Conservation (phyloP, 2,888 invertebrate genomes). For the Mythimna impura region DNA sequence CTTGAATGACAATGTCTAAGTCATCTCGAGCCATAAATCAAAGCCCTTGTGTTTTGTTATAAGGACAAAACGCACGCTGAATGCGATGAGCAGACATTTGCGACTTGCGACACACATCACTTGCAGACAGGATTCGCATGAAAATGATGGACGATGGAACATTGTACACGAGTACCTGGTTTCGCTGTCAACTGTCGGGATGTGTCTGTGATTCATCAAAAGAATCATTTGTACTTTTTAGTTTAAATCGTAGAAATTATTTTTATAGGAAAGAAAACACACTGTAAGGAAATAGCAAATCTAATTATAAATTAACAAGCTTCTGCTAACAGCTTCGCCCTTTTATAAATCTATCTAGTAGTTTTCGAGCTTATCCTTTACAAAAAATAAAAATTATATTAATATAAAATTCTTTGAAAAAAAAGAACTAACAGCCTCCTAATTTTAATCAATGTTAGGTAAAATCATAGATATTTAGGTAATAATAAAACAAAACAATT, state of each 20-base stretch:
- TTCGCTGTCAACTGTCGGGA: slow-evolving; percentile 12
- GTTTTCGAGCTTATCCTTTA: too few relatives aligned
- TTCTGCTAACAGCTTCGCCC: too few relatives aligned
- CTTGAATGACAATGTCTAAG: slow-evolving; percentile 45
- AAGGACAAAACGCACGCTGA: slow-evolving; percentile 52
- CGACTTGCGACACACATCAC: slow-evolving; percentile 46
- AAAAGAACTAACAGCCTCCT: too few relatives aligned
- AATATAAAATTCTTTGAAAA: too few relatives aligned
- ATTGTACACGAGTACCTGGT: slow-evolving; percentile 19
- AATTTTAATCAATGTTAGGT: too few relatives aligned
- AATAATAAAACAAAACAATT: not conserved
- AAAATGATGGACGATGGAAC: slow-evolving; percentile 27
- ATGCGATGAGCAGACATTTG: slow-evolving; percentile 43
- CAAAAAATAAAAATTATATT: too few relatives aligned
- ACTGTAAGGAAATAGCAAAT: not conserved
- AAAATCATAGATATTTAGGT: too few relatives aligned
- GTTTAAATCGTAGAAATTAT: not conserved
- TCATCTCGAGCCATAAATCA: slow-evolving; percentile 55
- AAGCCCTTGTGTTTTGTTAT: slow-evolving; percentile 48
- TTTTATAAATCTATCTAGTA: too few relatives aligned
- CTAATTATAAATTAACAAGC: not conserved
- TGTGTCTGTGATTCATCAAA: not conserved
- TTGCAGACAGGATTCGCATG: slow-evolving; percentile 50
- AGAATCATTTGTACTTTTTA: not conserved
- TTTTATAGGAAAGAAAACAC: not conserved